Evolutionary conservation across 2,797 vertebrate genomes (phyloP).

Genomic region (Austrolebias charrua): DNA sequence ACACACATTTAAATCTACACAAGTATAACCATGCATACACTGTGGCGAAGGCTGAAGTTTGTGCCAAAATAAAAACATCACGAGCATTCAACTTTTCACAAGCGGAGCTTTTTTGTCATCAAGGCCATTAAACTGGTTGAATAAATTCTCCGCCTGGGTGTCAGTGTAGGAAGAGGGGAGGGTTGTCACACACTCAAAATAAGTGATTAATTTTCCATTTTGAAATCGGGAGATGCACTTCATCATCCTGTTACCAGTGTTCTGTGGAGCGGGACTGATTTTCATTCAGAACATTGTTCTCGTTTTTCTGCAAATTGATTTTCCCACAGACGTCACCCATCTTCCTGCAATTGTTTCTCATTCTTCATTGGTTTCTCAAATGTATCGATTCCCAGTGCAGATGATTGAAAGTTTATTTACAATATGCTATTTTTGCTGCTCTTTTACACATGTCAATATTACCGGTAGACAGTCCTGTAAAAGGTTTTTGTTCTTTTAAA

Average conservation of each 20-base stretch:
- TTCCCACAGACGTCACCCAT: conserved; percentile 6
- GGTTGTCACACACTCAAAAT: conserved; percentile 52
- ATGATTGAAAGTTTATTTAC: conserved; percentile 37
- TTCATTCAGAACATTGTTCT: conserved; percentile 44
- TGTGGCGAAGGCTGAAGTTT: neutral
- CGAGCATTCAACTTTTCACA: neutral
- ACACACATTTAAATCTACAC: neutral
- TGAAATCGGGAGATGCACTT: conserved; percentile 48
- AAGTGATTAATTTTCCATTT: conserved; percentile 63
- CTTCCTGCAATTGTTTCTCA: conserved; percentile 33
- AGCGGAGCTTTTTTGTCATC: conserved; percentile 1
- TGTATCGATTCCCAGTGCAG: conserved; percentile 17
- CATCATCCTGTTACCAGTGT: conserved; percentile 56
- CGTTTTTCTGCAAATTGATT: conserved; percentile 44
- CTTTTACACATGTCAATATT: neutral
- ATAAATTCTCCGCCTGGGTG: conserved; percentile 48
- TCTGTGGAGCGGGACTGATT: conserved; percentile 53
- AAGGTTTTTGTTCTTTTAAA: neutral
- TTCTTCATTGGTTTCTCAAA: conserved; percentile 36
- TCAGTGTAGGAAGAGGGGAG: conserved; percentile 36
- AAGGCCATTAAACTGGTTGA: conserved; percentile 33
- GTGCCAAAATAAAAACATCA: neutral
- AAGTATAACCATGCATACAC: neutral
- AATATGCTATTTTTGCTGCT: conserved; percentile 4
- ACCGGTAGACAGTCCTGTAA: neutral